Conservation (phyloP, 2,888 invertebrate genomes). For the Megalurothrips usitatus region DNA sequence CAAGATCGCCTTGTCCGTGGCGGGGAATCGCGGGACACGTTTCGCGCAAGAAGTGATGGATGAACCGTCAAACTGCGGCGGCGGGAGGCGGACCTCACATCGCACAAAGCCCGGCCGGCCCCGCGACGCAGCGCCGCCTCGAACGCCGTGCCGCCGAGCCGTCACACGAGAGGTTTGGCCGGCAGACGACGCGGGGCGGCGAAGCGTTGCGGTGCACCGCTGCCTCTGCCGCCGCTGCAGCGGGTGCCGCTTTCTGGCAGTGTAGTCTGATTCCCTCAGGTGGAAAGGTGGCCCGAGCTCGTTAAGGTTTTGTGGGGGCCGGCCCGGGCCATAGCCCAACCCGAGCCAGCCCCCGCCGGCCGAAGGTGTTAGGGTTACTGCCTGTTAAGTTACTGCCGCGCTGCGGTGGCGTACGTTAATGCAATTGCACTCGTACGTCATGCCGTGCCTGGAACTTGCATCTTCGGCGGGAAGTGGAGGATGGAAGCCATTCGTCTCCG, state of each 20-base stretch:
- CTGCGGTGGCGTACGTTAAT: neutral
- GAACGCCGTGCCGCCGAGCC: neutral
- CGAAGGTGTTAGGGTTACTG: conserved; percentile 3
- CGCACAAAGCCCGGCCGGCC: neutral
- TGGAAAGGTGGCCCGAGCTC: conserved; percentile 17
- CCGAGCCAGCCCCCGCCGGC: neutral
- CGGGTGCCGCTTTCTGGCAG: neutral
- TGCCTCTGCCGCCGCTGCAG: too few relatives aligned
- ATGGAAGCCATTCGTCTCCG: too few relatives aligned
- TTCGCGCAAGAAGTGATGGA: neutral
- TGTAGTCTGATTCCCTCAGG: conserved; percentile 24
- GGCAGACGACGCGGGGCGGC: too few relatives aligned
- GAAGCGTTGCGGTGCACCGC: too few relatives aligned
- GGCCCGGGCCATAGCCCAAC: neutral
- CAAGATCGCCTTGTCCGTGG: too few relatives aligned
- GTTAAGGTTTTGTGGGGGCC: conserved; percentile 22
- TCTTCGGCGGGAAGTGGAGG: too few relatives aligned
- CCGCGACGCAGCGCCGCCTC: neutral
- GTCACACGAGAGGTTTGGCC: neutral
- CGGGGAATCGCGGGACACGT: too few relatives aligned
- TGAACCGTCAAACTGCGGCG: neutral
- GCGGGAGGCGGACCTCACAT: neutral
- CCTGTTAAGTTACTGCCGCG: conserved; percentile 15
- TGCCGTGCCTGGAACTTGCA: neutral
- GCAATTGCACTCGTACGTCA: conserved; percentile 7